Conservation (phyloP, 2,888 invertebrate genomes). For the Euplexia lucipara region DNA sequence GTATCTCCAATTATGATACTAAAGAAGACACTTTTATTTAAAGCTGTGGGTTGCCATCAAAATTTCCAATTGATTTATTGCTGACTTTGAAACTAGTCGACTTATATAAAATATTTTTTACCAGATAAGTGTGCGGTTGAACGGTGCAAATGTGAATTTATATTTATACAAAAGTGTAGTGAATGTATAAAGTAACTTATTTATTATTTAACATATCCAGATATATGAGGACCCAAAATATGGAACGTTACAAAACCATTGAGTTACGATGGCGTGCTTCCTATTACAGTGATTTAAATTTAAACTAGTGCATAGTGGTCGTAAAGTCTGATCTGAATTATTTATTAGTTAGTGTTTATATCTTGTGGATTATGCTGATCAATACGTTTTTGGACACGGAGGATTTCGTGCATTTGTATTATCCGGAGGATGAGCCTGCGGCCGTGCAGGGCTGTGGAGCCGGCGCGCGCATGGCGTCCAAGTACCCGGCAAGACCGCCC, state of each 20-base stretch:
- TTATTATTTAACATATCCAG: constrained; percentile 75
- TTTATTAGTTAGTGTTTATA: constrained; percentile 83
- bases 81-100: no score
- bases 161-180: constrained; percentile 86
- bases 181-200: constrained; percentile 75
- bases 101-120: no score
- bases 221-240: constrained; percentile 74
- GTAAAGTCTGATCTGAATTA: constrained; percentile 84
- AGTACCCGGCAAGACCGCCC: constrained; percentile 85
- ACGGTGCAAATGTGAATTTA: constrained; percentile 87
- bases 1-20: no score
- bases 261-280: constrained; percentile 84
- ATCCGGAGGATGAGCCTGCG: constrained; percentile 87
- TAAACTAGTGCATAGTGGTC: constrained; percentile 76
- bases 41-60: no score
- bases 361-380: constrained; percentile 88
- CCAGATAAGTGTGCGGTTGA: constrained; percentile 77
- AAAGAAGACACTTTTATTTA: no score
- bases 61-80: no score
- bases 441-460: constrained; percentile 86
- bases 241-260: constrained; percentile 83
- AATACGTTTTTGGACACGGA: constrained; percentile 90
- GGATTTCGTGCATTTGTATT: constrained; percentile 90
- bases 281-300: constrained; percentile 78
- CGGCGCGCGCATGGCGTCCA: constrained; percentile 87